Conservation (phyloP, 1,140 invertebrate genomes). For the Paracyclopina nana region DNA sequence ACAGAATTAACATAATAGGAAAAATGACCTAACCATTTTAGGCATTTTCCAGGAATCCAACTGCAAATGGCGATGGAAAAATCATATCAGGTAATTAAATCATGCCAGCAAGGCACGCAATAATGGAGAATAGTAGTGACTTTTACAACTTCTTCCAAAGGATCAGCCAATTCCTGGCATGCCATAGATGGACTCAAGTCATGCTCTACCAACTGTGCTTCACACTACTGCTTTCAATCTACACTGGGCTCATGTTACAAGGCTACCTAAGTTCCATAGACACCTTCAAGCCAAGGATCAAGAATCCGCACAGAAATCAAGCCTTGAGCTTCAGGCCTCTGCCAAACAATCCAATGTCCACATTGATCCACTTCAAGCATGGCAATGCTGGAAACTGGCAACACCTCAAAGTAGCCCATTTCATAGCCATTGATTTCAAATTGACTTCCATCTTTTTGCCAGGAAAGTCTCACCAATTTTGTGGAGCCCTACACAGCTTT, state of each 20-base stretch:
- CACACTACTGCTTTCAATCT: background rate
- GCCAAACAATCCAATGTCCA: background rate
- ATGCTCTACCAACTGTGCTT: background rate
- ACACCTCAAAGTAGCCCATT: background rate
- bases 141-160: background rate
- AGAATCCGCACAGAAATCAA: background rate
- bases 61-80: too few species aligned
- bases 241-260: background rate
- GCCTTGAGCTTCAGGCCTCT: background rate
- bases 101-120: too few species aligned
- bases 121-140: too few species aligned
- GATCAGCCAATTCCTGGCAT: background rate
- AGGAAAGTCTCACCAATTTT: background rate
- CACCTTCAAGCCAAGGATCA: background rate
- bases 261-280: too few species aligned
- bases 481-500: background rate
- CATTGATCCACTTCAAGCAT: conserved; percentile 1
- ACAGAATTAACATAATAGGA: too few species aligned
- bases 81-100: too few species aligned
- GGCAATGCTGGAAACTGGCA: background rate
- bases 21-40: too few species aligned
- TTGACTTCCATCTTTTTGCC: background rate
- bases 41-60: too few species aligned
- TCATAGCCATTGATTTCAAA: background rate
- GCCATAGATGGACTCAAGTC: background rate